Evolutionary conservation across 1,140 invertebrate species (phyloP).

Genomic region (Chionoecetes opilio): DNA sequence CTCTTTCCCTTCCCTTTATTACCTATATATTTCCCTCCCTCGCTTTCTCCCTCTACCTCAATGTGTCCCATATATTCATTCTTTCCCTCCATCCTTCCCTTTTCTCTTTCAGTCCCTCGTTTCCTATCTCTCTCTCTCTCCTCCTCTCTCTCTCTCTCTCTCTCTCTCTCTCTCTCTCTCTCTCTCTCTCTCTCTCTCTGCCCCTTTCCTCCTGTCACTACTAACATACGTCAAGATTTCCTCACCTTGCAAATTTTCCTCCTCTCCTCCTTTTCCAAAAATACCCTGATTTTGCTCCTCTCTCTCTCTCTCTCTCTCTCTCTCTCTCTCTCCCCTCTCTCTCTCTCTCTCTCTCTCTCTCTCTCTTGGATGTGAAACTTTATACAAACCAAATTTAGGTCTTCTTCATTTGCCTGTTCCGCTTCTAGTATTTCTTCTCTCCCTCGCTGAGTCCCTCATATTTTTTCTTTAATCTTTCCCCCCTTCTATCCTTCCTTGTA

Average conservation of each 20-base stretch:
- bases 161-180: not conserved
- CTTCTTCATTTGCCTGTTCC: not conserved
- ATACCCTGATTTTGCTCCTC: not conserved
- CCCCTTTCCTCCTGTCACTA: too few species aligned
- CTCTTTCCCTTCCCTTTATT: too few species aligned
- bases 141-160: not conserved
- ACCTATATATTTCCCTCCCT: not conserved
- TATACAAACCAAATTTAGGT: not conserved
- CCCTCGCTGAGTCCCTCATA: too few species aligned
- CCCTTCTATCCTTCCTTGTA: too few species aligned
- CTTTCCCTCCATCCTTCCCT: too few species aligned
- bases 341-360: conserved; percentile 8
- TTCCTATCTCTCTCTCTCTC: not conserved
- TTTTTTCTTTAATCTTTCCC: too few species aligned
- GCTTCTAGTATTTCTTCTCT: too few species aligned
- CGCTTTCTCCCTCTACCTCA: not conserved
- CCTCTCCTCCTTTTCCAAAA: not conserved
- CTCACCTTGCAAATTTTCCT: not conserved
- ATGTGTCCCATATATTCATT: not conserved
- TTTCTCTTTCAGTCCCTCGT: not conserved
- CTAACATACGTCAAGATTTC: not conserved
- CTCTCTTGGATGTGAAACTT: not conserved
- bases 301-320: not conserved
- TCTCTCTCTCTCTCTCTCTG: not conserved
- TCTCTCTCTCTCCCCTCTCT: conserved; percentile 1